Conservation (phyloP, 2,113 vertebrate genomes). For the Aplodontia rufa region DNA sequence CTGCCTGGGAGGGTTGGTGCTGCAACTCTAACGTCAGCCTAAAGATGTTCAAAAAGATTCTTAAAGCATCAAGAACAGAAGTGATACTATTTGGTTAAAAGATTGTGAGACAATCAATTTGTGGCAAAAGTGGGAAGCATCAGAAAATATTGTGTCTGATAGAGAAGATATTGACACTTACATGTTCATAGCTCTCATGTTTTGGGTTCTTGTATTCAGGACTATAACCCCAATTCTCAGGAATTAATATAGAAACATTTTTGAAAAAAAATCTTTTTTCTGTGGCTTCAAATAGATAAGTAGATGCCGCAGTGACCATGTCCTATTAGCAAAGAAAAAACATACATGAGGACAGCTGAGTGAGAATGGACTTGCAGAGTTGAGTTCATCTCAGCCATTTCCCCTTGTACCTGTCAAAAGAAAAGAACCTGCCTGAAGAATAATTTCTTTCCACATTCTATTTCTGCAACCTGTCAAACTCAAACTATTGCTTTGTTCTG, state of each 20-base stretch:
- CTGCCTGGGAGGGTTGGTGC: constrained; percentile 41
- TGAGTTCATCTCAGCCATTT: not conserved
- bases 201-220: constrained; percentile 57
- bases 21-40: constrained; percentile 85
- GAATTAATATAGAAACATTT: constrained; percentile 80
- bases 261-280: constrained; percentile 76
- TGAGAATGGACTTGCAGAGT: not conserved
- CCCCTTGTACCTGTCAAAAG: not conserved
- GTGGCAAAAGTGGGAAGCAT: not conserved
- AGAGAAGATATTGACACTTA: constrained; percentile 12
- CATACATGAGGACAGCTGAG: not conserved
- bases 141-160: not conserved
- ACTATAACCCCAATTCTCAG: constrained; percentile 63
- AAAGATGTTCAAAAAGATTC: constrained; percentile 6
- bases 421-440: not conserved
- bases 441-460: not conserved
- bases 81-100: not conserved
- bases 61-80: not conserved
- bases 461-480: not conserved
- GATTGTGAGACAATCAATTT: not conserved
- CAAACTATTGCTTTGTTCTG: not conserved
- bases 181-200: constrained; percentile 73
- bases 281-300: constrained; percentile 77
- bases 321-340: constrained; percentile 58
- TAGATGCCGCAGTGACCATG: constrained; percentile 78